Base-by-base conservation (phyloP, 2,113 vertebrate genomes). In the Oceanites oceanicus region DNA sequence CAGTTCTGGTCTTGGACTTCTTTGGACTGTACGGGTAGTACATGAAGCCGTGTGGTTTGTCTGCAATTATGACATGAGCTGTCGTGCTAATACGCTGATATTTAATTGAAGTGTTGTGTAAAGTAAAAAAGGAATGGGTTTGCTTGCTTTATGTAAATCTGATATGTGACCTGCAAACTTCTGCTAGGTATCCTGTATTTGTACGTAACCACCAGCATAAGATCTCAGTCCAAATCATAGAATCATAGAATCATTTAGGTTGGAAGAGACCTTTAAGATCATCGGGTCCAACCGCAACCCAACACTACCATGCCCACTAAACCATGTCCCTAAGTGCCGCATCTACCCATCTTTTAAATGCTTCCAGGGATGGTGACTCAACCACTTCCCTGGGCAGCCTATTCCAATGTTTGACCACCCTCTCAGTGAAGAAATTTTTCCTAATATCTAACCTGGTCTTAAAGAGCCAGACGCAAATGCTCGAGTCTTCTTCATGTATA, bases 221-320 rank as follows among this genome's bases (percentile, higher is more conserved):
- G 32, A 4, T 22, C 14, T 10, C 2, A 0, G 59, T 23, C 27
- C n/a, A n/a, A n/a, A n/a, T n/a, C n/a, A n/a, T n/a, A n/a, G n/a
- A n/a, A n/a, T n/a, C n/a, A n/a, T n/a, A n/a, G n/a, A n/a, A n/a
- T n/a, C n/a, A n/a, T n/a, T n/a, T n/a, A n/a, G n/a, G n/a, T n/a
- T n/a, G n/a, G n/a, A n/a, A n/a, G n/a, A n/a, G n/a, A n/a, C n/a
- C n/a, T n/a, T n/a, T n/a, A n/a, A n/a, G n/a, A n/a, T n/a, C n/a
- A n/a, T n/a, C n/a, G n/a, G n/a, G n/a, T n/a, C n/a, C n/a, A n/a
- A n/a, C n/a, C n/a, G n/a, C n/a, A n/a, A n/a, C n/a, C n/a, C n/a
- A n/a, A n/a, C n/a, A n/a, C n/a, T n/a, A n/a, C n/a, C n/a, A n/a
- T n/a, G n/a, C n/a, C n/a, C n/a, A n/a, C n/a, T n/a, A n/a, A n/a